These are phyloP conservation scores for Limenitis camilla DNA, from an alignment of 2,888 invertebrate genomes.

Conservation along the genomic window DNA sequence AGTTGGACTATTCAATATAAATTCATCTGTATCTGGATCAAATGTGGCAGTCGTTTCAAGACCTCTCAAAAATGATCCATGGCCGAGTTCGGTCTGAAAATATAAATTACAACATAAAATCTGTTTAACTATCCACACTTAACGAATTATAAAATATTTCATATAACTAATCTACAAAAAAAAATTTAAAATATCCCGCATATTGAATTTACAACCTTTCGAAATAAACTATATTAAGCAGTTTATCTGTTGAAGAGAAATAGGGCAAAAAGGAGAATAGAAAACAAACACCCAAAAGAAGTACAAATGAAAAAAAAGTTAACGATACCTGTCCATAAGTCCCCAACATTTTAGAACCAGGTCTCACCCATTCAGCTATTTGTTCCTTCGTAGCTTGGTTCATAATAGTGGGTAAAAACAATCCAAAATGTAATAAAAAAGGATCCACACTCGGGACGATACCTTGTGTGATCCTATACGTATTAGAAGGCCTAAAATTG, in stretches of 20 bases:
- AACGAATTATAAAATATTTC: too few species aligned
- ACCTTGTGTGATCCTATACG: slow-evolving; percentile 39
- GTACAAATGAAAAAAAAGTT: too few species aligned
- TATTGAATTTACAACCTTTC: too few species aligned
- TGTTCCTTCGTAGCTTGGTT: slow-evolving; percentile 90
- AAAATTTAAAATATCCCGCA: too few species aligned
- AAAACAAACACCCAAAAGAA: too few species aligned
- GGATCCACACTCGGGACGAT: slow-evolving; percentile 78
- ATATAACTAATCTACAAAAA: too few species aligned
- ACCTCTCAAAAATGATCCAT: slow-evolving; percentile 93
- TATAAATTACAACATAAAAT: neutral
- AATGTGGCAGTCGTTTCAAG: slow-evolving; percentile 95
- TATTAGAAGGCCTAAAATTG: slow-evolving; percentile 40
- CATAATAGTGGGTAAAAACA: slow-evolving; percentile 92
- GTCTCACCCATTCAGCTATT: slow-evolving; percentile 86
- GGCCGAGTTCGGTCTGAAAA: slow-evolving; percentile 92
- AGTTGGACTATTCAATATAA: slow-evolving; percentile 89
- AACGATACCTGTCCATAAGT: slow-evolving; percentile 89
- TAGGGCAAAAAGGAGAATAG: too few species aligned
- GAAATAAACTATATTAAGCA: too few species aligned
- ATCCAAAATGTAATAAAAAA: slow-evolving; percentile 84
- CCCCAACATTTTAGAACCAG: slow-evolving; percentile 86
- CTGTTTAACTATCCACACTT: too few species aligned
- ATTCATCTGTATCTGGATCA: slow-evolving; percentile 87
- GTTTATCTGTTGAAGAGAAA: too few species aligned